These are phyloP conservation scores for Leucophora obtusa DNA, from an alignment of 2,888 invertebrate species.

Conservation along the genomic window DNA sequence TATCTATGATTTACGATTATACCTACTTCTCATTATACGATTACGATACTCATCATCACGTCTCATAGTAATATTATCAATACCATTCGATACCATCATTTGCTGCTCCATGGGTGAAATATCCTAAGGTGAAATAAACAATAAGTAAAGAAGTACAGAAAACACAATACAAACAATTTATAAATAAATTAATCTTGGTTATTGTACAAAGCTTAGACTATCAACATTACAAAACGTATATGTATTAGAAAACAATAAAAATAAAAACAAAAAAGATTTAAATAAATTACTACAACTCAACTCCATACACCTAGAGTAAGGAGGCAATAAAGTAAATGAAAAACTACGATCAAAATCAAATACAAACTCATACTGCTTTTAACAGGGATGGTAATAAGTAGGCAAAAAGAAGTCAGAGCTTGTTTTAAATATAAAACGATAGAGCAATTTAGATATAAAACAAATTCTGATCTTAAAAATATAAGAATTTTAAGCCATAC, in stretches of 20 bases:
- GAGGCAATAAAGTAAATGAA: conserved; percentile 40
- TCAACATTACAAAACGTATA: not conserved
- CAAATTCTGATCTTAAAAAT: too few species aligned
- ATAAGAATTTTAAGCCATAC: too few species aligned
- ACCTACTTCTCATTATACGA: conserved; percentile 70
- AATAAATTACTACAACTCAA: conserved; percentile 44
- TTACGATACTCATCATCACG: conserved; percentile 71
- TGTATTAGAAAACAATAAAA: conserved; percentile 6
- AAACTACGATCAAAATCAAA: conserved; percentile 44
- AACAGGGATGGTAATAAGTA: too few species aligned
- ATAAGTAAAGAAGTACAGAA: conserved; percentile 19
- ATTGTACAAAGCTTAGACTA: conserved; percentile 9
- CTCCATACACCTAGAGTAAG: not conserved
- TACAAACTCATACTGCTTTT: not conserved
- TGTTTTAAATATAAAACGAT: too few species aligned
- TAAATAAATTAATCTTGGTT: conserved; percentile 52
- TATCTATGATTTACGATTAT: not conserved
- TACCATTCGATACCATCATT: conserved; percentile 67
- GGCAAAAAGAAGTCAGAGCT: too few species aligned
- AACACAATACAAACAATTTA: conserved; percentile 29
- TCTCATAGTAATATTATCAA: conserved; percentile 66
- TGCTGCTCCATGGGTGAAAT: conserved; percentile 70
- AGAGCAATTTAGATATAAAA: too few species aligned
- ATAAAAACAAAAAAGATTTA: conserved; percentile 13
- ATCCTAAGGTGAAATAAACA: conserved; percentile 67